phyloP scores from a whole-genome alignment of 1,140 invertebrate species.

The Drosophila parabipectinata region DNA sequence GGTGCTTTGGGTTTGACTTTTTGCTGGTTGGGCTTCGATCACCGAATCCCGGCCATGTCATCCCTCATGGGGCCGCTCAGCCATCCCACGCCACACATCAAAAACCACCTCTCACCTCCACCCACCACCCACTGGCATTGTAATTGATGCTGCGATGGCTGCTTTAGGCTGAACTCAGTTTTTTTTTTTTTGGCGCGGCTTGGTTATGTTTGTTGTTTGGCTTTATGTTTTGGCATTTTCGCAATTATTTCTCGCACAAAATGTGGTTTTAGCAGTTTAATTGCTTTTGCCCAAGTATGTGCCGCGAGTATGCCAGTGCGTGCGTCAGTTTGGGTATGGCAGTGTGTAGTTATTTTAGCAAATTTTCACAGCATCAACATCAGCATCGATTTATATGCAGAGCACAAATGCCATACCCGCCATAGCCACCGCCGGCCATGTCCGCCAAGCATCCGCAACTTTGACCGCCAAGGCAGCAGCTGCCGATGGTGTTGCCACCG shows the following conservation, averaged over 20 bases:
- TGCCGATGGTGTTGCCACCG: conserved; percentile 25
- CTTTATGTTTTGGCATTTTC: conserved; percentile 83
- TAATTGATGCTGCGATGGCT: conserved; percentile 48
- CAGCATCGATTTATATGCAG: conserved; percentile 82
- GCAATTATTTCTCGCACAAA: conserved; percentile 83
- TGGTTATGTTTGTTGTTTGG: conserved; percentile 73
- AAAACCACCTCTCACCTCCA: not conserved
- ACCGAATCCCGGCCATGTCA: conserved; percentile 45
- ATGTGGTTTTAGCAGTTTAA: conserved; percentile 83
- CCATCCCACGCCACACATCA: not conserved
- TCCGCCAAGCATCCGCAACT: conserved; percentile 22
- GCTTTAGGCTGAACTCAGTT: conserved; percentile 31
- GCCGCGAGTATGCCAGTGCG: conserved; percentile 15
- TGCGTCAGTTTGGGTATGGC: conserved; percentile 3
- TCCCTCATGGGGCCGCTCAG: conserved; percentile 33
- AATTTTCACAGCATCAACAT: conserved; percentile 81
- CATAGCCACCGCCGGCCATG: not conserved
- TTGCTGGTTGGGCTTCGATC: conserved; percentile 68
- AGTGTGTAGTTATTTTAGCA: conserved; percentile 78
- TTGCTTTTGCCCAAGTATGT: conserved; percentile 74
- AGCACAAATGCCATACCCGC: conserved; percentile 45
- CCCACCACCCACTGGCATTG: conserved; percentile 14
- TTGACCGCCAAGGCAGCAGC: conserved; percentile 42
- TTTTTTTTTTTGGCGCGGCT: conserved; percentile 22
- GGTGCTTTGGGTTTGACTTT: conserved; percentile 64